Base-by-base conservation (phyloP, 1,140 invertebrate genomes). In the Ceratina australensis region DNA sequence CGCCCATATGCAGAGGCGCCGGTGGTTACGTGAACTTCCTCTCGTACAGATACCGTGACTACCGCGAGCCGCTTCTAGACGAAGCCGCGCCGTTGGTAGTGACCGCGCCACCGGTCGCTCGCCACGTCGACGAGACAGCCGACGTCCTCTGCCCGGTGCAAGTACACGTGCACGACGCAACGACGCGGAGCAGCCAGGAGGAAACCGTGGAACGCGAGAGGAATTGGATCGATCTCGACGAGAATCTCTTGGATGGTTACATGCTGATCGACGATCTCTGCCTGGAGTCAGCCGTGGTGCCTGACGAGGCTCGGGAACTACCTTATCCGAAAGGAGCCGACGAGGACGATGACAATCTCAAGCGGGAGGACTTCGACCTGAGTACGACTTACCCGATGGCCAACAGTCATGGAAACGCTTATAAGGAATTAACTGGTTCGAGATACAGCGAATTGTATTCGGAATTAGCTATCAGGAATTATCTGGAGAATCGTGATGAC, bases 351-450 rank as follows among this genome's bases (percentile, higher is more conserved):
- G 73, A 77, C 16, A 49, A 80, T 1, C 50, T 71, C 1, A 56
- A 84, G 0, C 26, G 65, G 0, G 42, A 57, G 12, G 80, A 74
- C 7, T 28, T 80, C 16, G 86, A 87, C 18, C 26, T 72, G 0
- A 78, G 64, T 5, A 63, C 77, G 4, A 79, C 78, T 10, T 87
- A 86, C 67, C 85, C 85, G 1, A 60, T 88, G 1, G 86, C 88
- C 0, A 88, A 88, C 22, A 89, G 88, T 24, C 87, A 89, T 52
- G 88, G 80, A 3, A 83, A 81, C 42, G 79, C 80, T 12, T 80
- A 79, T 42, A 79, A 72, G 3, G 87, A 85, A 0, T 83, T 83
- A 1, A 87, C 72, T 60, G 87, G 86, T 16, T 74, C 50, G 4
- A 87, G 82, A 0, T 87, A 87, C 57, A 68, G 68, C 8, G 73